Conservation (phyloP, 2,113 vertebrate genomes). For the Pachypanchax playfairii region DNA sequence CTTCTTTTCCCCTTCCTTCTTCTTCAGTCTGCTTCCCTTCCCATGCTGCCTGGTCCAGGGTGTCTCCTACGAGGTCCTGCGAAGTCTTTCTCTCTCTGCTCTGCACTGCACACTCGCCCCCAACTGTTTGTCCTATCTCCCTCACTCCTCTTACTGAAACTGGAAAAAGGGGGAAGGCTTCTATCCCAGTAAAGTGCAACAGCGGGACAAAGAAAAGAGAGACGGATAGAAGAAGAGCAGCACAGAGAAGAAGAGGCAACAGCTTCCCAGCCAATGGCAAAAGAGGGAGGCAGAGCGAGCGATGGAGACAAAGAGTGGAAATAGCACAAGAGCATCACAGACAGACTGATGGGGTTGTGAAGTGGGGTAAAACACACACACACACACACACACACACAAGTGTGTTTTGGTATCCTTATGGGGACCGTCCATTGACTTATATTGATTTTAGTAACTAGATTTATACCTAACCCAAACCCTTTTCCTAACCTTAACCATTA, state of each 20-base stretch:
- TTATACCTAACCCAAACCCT: too few species aligned
- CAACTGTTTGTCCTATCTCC: constrained; percentile 36
- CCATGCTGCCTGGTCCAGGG: constrained; percentile 29
- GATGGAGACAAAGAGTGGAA: constrained; percentile 69
- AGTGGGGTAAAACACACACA: constrained; percentile 25
- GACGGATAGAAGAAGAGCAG: constrained; percentile 34
- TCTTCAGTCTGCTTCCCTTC: constrained; percentile 16
- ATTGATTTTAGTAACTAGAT: too few species aligned
- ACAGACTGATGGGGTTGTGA: constrained; percentile 47
- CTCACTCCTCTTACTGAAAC: constrained; percentile 33
- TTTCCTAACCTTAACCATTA: too few species aligned
- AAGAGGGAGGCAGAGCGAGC: constrained; percentile 54
- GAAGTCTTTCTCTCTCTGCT: constrained; percentile 15
- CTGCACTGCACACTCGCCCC: constrained; percentile 8
- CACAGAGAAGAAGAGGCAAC: constrained; percentile 39
- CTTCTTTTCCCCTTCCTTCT: constrained; percentile 40
- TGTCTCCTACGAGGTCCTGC: constrained; percentile 44
- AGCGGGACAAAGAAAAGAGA: constrained; percentile 51
- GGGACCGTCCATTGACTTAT: too few species aligned
- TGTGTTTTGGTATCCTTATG: too few species aligned
- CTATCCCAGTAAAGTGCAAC: constrained; percentile 46
- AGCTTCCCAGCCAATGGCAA: constrained; percentile 60
- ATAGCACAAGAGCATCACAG: constrained; percentile 49
- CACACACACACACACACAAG: constrained; percentile 42
- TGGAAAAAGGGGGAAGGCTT: constrained; percentile 26